These are phyloP conservation scores for Huso huso DNA, from an alignment of 2,797 vertebrate genomes.

Conservation along the genomic window DNA sequence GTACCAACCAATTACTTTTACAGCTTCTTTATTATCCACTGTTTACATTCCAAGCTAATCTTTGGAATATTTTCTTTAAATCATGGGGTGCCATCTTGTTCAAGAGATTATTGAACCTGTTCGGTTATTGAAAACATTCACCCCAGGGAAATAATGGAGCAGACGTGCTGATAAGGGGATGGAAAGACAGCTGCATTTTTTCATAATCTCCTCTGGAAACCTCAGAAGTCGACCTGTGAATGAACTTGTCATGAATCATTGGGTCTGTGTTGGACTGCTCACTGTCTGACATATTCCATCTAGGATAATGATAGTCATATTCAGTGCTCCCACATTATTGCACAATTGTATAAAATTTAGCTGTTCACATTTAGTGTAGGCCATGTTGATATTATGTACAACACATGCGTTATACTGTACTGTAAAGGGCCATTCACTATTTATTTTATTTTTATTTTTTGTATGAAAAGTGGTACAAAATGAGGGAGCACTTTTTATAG, in stretches of 20 bases:
- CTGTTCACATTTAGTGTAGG: no score
- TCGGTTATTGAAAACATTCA: conserved; percentile 22
- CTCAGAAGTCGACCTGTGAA: conserved; percentile 18
- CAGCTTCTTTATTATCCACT: conserved; percentile 24
- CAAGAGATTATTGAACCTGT: conserved; percentile 18
- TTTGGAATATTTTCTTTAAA: conserved; percentile 26
- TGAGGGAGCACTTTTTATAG: no score
- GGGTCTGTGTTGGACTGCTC: conserved; percentile 12
- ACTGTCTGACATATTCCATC: conserved; percentile 7
- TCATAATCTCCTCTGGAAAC: conserved; percentile 23
- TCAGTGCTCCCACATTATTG: no score
- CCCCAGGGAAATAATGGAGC: conserved; percentile 32
- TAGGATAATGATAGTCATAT: no score
- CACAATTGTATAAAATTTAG: no score
- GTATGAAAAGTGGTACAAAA: no score
- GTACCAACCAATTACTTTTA: conserved; percentile 9
- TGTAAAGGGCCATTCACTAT: no score
- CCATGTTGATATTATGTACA: no score
- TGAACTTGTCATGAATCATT: conserved; percentile 35
- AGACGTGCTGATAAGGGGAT: conserved; percentile 24
- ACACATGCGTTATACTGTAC: no score
- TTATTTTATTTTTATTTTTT: no score
- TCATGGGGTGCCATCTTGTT: conserved; percentile 26
- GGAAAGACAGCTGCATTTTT: conserved; percentile 20
- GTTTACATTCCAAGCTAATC: conserved; percentile 13